A percentile compares a stretch with the other conserved stretches of the same genome.
Conservation (phyloP, 2,797 vertebrate species). For the Monodelphis domestica region DNA sequence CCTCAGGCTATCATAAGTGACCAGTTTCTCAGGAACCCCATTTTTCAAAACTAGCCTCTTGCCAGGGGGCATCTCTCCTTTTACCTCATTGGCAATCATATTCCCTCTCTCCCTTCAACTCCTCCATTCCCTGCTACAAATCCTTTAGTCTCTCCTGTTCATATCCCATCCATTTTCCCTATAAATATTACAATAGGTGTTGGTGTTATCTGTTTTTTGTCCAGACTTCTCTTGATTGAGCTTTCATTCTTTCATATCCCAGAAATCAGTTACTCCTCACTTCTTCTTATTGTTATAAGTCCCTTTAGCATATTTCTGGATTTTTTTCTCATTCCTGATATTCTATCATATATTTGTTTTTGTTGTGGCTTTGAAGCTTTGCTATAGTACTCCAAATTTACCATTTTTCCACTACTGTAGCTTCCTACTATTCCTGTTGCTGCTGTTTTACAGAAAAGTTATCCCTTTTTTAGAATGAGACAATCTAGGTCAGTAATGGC, state of each 20-base stretch:
- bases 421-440: background rate
- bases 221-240: background rate
- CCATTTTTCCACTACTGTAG: background rate
- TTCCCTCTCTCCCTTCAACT: no score
- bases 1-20: no score
- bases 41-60: no score
- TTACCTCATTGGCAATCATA: no score
- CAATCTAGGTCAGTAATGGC: background rate
- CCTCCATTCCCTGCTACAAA: no score
- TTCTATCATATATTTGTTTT: background rate
- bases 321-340: background rate
- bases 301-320: background rate
- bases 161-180: no score
- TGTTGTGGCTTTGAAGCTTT: background rate
- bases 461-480: background rate
- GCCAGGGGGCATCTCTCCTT: no score
- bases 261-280: background rate
- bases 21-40: no score
- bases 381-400: background rate
- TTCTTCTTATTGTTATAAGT: background rate
- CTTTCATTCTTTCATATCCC: background rate
- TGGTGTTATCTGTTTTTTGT: background rate
- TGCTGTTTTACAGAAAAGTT: background rate
- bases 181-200: no score
- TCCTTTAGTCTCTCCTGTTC: no score